Percentiles rank a stretch among this genome's conserved stretches.
Evolutionary conservation across 2,797 vertebrate genomes (phyloP).

Genomic region (Sebastes hubbsi): DNA sequence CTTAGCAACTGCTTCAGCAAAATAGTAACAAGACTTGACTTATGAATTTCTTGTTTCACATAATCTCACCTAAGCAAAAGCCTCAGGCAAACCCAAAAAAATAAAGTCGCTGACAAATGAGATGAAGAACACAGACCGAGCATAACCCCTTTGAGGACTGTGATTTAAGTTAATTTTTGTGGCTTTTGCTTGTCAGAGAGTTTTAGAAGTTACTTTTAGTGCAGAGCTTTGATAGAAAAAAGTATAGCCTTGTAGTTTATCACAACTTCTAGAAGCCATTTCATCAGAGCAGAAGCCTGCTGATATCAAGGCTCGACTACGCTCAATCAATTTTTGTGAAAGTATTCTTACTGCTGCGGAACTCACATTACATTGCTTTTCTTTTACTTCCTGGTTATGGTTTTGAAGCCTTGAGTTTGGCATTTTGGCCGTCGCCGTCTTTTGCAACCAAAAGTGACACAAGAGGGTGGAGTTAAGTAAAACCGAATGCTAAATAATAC

Average conservation of each 20-base stretch:
- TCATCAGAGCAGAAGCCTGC: not conserved
- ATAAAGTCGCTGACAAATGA: slow-evolving; percentile 22
- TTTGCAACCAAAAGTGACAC: no score
- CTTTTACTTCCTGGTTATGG: not conserved
- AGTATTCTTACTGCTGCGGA: not conserved
- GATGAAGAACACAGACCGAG: slow-evolving; percentile 20
- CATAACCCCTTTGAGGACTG: slow-evolving; percentile 13
- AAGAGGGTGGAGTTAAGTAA: no score
- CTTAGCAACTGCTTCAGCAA: slow-evolving; percentile 73
- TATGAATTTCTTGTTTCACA: slow-evolving; percentile 51
- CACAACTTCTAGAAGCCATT: not conserved
- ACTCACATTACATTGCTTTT: not conserved
- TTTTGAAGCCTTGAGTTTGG: no score
- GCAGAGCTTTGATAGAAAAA: not conserved
- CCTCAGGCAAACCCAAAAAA: slow-evolving; percentile 10
- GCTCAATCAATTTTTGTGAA: not conserved
- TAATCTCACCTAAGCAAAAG: slow-evolving; percentile 54
- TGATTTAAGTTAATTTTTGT: slow-evolving; percentile 25
- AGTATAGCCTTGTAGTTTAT: not conserved
- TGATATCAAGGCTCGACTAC: not conserved
- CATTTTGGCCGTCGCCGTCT: no score
- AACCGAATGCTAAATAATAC: no score
- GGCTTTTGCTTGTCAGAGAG: slow-evolving; percentile 10
- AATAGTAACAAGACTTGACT: slow-evolving; percentile 49
- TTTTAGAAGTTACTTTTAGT: slow-evolving; percentile 34